These are phyloP conservation scores for Folsomia candida DNA, from an alignment of 2,888 invertebrate genomes.

Conservation along the genomic window DNA sequence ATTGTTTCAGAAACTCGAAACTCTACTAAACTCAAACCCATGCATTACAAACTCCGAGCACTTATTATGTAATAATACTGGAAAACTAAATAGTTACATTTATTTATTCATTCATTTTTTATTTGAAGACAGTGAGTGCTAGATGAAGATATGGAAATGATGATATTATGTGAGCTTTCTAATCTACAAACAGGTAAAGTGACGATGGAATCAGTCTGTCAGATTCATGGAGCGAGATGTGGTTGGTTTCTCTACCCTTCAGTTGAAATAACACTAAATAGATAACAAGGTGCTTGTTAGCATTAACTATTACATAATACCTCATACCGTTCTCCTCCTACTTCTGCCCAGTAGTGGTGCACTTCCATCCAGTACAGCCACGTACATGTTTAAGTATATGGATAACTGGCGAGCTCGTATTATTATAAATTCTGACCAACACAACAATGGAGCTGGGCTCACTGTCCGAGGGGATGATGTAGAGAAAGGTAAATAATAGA, in stretches of 20 bases:
- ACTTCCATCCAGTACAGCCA: too few species aligned
- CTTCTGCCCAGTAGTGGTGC: background rate
- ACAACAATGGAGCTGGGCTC: too few species aligned
- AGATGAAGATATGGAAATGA: conserved; percentile 11
- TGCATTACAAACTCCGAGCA: too few species aligned
- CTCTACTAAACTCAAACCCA: too few species aligned
- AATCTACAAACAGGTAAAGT: conserved; percentile 28
- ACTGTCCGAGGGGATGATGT: background rate
- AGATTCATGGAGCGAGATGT: conserved; percentile 4
- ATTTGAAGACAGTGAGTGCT: too few species aligned
- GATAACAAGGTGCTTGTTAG: conserved; percentile 17
- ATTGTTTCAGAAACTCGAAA: too few species aligned
- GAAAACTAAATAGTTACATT: too few species aligned
- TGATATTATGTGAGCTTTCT: conserved; percentile 11
- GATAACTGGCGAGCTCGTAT: too few species aligned
- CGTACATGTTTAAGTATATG: too few species aligned
- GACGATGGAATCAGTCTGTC: conserved; percentile 32
- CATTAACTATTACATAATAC: conserved; percentile 2
- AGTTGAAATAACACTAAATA: conserved; percentile 7
- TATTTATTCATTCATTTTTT: too few species aligned
- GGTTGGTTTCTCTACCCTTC: background rate
- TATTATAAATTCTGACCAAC: too few species aligned
- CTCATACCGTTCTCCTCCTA: background rate
- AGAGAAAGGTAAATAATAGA: conserved; percentile 42
- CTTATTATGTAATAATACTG: too few species aligned